Percentiles rank a stretch among this genome's conserved stretches.
These are phyloP conservation scores for Probaryconus sp. DNA, from an alignment of 1,140 invertebrate genomes.

Conservation along the genomic window DNA sequence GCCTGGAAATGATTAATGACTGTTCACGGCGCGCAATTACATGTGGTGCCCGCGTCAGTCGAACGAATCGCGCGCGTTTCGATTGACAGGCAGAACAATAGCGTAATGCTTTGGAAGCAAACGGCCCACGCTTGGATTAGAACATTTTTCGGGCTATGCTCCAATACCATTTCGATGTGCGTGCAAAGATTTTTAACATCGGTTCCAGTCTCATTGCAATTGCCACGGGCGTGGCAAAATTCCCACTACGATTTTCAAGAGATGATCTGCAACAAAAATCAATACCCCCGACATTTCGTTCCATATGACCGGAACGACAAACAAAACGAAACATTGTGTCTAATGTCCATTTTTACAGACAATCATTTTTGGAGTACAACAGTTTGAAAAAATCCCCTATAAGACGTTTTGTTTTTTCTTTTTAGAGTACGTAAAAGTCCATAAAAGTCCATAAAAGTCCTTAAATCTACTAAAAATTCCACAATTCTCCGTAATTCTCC, in stretches of 20 bases:
- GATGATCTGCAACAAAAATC: conserved; percentile 15
- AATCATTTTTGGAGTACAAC: no score
- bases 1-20: conserved; percentile 66
- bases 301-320: no score
- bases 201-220: conserved; percentile 8
- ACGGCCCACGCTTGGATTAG: conserved; percentile 63
- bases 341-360: no score
- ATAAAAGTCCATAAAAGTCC: no score
- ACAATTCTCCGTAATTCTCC: no score
- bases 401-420: no score
- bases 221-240: conserved; percentile 55
- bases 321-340: no score
- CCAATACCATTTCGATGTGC: conserved; percentile 24
- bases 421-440: no score
- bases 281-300: background rate
- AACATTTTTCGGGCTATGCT: conserved; percentile 60
- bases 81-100: conserved; percentile 70
- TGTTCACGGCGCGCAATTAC: conserved; percentile 44
- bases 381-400: no score
- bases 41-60: conserved; percentile 5
- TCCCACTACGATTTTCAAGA: no score
- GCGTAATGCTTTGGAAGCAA: conserved; percentile 37
- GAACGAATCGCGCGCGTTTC: conserved; percentile 47
- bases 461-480: no score
- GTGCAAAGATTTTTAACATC: conserved; percentile 10